phyloP scores from a whole-genome alignment of 2,888 invertebrate genomes.

The Pardosa pseudoannulata region DNA sequence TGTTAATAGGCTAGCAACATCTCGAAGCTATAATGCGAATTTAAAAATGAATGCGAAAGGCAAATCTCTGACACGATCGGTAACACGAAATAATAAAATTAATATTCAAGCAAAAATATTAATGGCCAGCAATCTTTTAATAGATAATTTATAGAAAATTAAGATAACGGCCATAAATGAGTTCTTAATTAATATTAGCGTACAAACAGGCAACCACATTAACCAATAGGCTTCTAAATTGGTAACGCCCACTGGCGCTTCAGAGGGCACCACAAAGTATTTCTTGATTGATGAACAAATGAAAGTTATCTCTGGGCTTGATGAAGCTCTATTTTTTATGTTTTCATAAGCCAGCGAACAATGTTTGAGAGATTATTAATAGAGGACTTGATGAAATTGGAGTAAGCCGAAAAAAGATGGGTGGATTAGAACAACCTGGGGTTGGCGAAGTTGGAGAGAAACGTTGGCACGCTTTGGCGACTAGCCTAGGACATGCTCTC shows the following conservation, averaged over 20 bases:
- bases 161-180: conserved; percentile 62
- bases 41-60: neutral
- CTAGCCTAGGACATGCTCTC: too few species aligned
- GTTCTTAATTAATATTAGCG: conserved; percentile 66
- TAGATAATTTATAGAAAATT: conserved; percentile 43
- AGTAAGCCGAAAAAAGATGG: conserved; percentile 14
- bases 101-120: conserved; percentile 26
- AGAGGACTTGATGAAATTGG: conserved; percentile 29
- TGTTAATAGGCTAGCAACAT: neutral
- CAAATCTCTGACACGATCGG: conserved; percentile 12
- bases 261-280: conserved; percentile 27
- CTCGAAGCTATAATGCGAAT: neutral
- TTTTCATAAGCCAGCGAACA: conserved; percentile 8
- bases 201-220: conserved; percentile 64
- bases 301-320: conserved; percentile 53
- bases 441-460: neutral
- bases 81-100: neutral
- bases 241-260: conserved; percentile 50
- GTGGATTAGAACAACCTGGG: neutral
- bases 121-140: conserved; percentile 47
- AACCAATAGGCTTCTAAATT: conserved; percentile 38
- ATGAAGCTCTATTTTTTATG: conserved; percentile 14
- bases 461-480: too few species aligned
- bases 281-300: conserved; percentile 65
- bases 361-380: conserved; percentile 24